Evolutionary conservation across 2,797 vertebrate species (phyloP), one percentile per base, ranked within the genome.

Genomic region (Xiphophorus birchmanni): DNA sequence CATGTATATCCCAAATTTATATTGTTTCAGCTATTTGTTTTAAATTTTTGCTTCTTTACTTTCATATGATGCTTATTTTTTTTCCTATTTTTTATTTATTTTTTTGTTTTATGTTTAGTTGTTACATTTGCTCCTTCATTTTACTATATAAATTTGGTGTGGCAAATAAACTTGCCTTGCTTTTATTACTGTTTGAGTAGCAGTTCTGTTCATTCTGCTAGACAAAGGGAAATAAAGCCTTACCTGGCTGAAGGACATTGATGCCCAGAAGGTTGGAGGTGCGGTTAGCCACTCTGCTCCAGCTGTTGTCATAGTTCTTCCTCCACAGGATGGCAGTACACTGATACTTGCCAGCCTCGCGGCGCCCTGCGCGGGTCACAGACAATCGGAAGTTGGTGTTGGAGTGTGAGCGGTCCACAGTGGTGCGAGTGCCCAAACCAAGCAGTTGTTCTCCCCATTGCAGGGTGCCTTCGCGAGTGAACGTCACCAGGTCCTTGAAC

Each of bases 211-310:
- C 2, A 29, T 45, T 85, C 79, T 78, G 75, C 6, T 80, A 84
- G 79, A 81, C 78, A 75, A 54, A 52, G 2, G 56, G 77, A 42
- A 82, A 73, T 63, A 78, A 72, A 54, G 78, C 80, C 91, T 95
- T 90, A 99, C 98, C 98, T 73, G 98, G 98, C 90, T 98, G 96
- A 75, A 97, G 94, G 47, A 99, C 97, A 18, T 96, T 96, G 92
- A 99, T 99, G 88, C 99, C 98, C 79, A 99, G 95, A 87, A 98
- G 95, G 94, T 99, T 99, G 89, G 98, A 99, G 15, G 97, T 97
- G 83, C 97, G 96, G 94, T 98, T 98, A 0, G 97, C 97, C 78
- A 99, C 96, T 75, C 95, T 93, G 0, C 94, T 97, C 98, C 98
- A 99, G 91, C 95, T 97, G 93, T 94, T 95, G 92, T 99, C 96